Evolutionary conservation across 2,888 invertebrate genomes (phyloP), one percentile per base, ranked within the genome.

Genomic region (Anthrax anthrax): DNA sequence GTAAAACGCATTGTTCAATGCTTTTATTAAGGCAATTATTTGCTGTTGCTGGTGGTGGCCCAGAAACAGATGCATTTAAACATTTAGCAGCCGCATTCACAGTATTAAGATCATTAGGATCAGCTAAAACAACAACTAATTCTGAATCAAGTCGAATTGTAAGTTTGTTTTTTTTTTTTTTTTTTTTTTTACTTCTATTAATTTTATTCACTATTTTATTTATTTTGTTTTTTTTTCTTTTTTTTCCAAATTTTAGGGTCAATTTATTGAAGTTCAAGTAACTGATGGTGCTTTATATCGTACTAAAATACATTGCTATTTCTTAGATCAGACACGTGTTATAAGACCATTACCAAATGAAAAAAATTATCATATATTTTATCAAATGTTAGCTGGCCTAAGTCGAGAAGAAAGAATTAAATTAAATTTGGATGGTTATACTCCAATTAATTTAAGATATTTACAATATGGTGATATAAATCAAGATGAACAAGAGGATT

Each of bases 351-450:
- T 87, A 56, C 77, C 83, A 16, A 81, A 82, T 60, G 94, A 94
- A 70, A 89, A 90, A 64, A 95, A 94, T 72, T 95, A 91, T 70
- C 92, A 95, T 67, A 91, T 95, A 59, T 95, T 95, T 72, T 95
- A 95, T 72, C 92, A 95, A 73, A 83, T 95, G 81, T 70, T 89
- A 44, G 90, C 91, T 17, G 94, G 95, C 1, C 75, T 95, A 23
- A 80, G 84, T 39, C 71, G 79, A 45, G 92, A 94, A 55, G 95
- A 95, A 64, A 72, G 84, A 65, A 78, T 81, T 17, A 88, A 87
- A 70, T 74, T 94, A 29, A 88, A 90, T 70, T 72, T 95, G 57
- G 88, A 89, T 59, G 87, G 88, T 6, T 88, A 87, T 65, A 78
- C 83, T 37, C 75, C 87, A 14, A 78, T 81, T 50, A 90, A 88